Evolutionary conservation across 2,113 vertebrate genomes (phyloP).

Genomic region (Chroicocephalus ridibundus): DNA sequence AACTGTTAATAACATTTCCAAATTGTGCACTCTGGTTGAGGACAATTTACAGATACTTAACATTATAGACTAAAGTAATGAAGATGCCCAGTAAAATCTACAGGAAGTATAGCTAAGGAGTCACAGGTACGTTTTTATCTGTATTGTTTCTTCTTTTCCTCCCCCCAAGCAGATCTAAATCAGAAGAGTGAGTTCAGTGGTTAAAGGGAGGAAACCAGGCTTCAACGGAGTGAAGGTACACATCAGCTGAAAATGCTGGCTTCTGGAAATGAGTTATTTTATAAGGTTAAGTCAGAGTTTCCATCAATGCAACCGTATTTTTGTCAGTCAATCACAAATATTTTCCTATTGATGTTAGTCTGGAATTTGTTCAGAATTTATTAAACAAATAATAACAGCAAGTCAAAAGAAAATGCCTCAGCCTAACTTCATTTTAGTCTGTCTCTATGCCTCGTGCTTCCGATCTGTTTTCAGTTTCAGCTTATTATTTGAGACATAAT

Average conservation of each 20-base stretch:
- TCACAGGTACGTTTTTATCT: not conserved
- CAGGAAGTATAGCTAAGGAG: not conserved
- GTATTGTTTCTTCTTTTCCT: not conserved
- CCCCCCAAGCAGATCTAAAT: not conserved
- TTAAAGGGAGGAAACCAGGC: not conserved
- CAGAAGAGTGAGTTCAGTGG: not conserved
- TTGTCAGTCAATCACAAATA: conserved; percentile 34
- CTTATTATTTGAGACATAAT: not conserved
- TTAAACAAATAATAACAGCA: conserved; percentile 20
- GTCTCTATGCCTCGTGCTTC: not conserved
- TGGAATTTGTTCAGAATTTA: conserved; percentile 2
- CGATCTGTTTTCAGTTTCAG: not conserved
- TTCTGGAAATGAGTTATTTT: conserved; percentile 17
- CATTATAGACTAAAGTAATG: not conserved
- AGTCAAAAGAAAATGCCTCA: not conserved
- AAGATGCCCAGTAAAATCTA: not conserved
- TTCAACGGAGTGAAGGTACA: not conserved
- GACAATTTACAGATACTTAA: not conserved
- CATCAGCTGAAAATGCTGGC: not conserved
- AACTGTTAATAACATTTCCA: not conserved
- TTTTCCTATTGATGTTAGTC: conserved; percentile 36
- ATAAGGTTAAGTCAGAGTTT: conserved; percentile 30
- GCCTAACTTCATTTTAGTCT: not conserved
- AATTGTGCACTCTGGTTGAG: not conserved
- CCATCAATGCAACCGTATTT: not conserved